Percentiles rank a stretch among this genome's conserved stretches.
Evolutionary conservation across 2,797 vertebrate genomes (phyloP).

Genomic region (Poeciliopsis presidionis): DNA sequence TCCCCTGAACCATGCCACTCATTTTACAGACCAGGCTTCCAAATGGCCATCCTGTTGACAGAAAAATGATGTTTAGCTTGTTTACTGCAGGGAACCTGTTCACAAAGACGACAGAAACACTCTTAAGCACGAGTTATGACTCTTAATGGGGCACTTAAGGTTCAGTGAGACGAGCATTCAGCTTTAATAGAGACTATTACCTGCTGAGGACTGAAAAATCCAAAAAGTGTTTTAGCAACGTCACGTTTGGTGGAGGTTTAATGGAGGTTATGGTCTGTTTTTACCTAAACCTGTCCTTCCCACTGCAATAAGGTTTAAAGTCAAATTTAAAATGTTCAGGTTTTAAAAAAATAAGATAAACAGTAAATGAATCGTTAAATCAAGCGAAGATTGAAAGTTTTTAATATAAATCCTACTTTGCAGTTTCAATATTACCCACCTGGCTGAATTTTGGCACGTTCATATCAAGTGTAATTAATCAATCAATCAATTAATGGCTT

Average conservation of each 20-base stretch:
- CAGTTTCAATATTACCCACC: neutral
- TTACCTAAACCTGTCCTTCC: too few relatives aligned
- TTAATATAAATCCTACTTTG: neutral
- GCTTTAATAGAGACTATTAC: neutral
- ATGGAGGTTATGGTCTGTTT: too few relatives aligned
- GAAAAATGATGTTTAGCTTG: slow-evolving; percentile 27
- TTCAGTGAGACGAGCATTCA: neutral
- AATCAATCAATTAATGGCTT: too few relatives aligned
- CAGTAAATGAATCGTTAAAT: neutral
- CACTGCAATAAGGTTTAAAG: neutral
- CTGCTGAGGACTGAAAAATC: neutral
- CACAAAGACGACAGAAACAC: neutral
- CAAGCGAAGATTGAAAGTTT: neutral
- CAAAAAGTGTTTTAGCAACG: neutral
- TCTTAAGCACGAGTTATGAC: neutral
- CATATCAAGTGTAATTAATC: neutral
- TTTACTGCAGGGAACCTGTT: neutral
- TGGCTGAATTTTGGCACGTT: neutral
- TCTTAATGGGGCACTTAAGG: neutral
- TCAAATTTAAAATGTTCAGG: neutral
- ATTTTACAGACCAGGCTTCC: slow-evolving; percentile 80
- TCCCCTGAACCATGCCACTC: slow-evolving; percentile 92
- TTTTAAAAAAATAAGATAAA: neutral
- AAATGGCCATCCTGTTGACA: slow-evolving; percentile 77
- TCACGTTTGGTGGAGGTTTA: neutral